Percentiles rank a stretch among this genome's conserved stretches.
Evolutionary conservation across 1,140 invertebrate species (phyloP).

Genomic region (Heliconius eleuchia): DNA sequence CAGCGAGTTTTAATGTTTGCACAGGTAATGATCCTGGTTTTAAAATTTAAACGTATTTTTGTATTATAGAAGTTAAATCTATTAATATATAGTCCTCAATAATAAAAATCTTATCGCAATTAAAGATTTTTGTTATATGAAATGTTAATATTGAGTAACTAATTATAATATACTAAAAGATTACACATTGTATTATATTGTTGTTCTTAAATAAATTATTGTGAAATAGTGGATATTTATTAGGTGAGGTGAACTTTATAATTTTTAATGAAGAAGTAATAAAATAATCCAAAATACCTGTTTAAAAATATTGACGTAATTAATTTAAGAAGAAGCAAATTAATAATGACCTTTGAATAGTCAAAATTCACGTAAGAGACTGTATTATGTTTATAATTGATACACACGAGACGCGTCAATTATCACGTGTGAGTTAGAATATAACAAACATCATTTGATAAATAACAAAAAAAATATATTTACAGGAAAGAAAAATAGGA

Average conservation of each 20-base stretch:
- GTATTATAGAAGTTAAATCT: neutral
- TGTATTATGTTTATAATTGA: neutral
- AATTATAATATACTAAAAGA: neutral
- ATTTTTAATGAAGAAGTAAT: neutral
- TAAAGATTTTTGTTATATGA: neutral
- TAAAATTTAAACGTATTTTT: neutral
- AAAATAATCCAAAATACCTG: neutral
- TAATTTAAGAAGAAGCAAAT: neutral
- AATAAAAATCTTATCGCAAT: neutral
- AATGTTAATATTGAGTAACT: neutral
- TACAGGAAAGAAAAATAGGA: neutral
- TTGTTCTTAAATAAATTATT: neutral
- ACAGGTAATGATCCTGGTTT: neutral
- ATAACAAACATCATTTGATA: neutral
- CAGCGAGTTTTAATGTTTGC: slow-evolving; percentile 18
- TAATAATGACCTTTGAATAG: neutral
- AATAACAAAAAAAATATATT: neutral
- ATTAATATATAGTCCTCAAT: neutral
- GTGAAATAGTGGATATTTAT: neutral
- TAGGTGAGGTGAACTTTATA: neutral
- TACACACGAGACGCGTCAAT: neutral
- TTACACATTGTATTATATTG: neutral
- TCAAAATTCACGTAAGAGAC: neutral
- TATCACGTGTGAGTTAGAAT: neutral
- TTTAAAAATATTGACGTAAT: neutral